These are phyloP conservation scores for Leptoclinus maculatus DNA, from an alignment of 2,797 vertebrate species.

Conservation along the genomic window DNA sequence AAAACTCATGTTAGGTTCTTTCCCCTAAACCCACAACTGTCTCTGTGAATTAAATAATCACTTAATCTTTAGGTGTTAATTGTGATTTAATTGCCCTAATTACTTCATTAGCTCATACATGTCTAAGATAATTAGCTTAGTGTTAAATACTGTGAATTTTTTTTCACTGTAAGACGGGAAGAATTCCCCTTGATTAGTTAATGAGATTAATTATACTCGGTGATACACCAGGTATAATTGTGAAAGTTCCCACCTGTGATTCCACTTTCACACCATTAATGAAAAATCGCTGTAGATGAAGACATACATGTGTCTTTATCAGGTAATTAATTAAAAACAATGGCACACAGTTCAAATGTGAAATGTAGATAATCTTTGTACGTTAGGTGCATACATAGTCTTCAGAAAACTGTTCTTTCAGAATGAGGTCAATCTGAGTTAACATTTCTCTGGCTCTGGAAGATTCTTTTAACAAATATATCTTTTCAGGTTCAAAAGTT, in stretches of 20 bases:
- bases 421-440: constrained; percentile 28
- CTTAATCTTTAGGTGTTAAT: constrained; percentile 77
- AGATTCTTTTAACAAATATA: background rate
- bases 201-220: constrained; percentile 84
- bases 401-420: constrained; percentile 25
- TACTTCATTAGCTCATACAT: constrained; percentile 76
- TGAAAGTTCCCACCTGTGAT: constrained; percentile 87
- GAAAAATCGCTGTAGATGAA: constrained; percentile 70
- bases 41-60: constrained; percentile 65
- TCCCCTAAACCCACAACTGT: constrained; percentile 38
- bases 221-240: constrained; percentile 83
- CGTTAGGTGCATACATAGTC: constrained; percentile 23
- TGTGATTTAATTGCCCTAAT: constrained; percentile 85
- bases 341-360: constrained; percentile 62
- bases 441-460: constrained; percentile 38
- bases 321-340: constrained; percentile 74
- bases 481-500: constrained; percentile 41
- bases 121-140: constrained; percentile 82
- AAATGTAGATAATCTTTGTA: constrained; percentile 54
- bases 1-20: constrained; percentile 37
- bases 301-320: constrained; percentile 65
- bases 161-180: constrained; percentile 62
- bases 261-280: constrained; percentile 77
- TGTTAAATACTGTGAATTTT: constrained; percentile 81
- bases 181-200: constrained; percentile 83